phyloP scores from a whole-genome alignment of 1,140 invertebrate species.

The Drosophila busckii region DNA sequence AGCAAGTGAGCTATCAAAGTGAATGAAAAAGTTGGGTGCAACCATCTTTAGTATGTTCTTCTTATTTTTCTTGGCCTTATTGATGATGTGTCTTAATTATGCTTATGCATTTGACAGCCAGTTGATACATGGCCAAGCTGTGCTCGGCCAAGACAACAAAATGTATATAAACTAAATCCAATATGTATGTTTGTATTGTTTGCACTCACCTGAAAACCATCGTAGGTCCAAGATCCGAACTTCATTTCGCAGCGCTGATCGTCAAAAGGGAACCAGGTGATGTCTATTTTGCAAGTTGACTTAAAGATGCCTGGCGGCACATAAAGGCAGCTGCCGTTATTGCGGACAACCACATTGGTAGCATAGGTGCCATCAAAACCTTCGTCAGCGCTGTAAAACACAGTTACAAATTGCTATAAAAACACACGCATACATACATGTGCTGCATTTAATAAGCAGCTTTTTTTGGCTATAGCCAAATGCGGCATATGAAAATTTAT shows the following conservation, averaged over 20 bases:
- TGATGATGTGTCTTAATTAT: no score
- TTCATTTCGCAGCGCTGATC: conserved; percentile 94
- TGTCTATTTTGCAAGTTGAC: conserved; percentile 93
- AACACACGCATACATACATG: neutral
- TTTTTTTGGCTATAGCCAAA: conserved; percentile 28
- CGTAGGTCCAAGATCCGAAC: conserved; percentile 98
- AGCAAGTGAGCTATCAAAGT: no score
- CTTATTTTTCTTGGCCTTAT: no score
- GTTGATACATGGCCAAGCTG: conserved; percentile 2
- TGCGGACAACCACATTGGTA: conserved; percentile 96
- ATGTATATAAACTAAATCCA: neutral
- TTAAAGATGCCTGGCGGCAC: conserved; percentile 96
- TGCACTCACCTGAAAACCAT: conserved; percentile 90
- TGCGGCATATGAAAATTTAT: conserved; percentile 40
- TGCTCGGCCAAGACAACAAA: no score
- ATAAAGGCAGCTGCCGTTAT: conserved; percentile 96
- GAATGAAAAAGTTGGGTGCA: no score
- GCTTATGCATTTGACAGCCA: no score
- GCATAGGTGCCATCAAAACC: conserved; percentile 98
- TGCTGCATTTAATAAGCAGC: conserved; percentile 28
- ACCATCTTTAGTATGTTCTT: no score
- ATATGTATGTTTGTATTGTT: neutral
- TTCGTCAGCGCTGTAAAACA: conserved; percentile 86
- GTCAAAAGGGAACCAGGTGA: conserved; percentile 97
- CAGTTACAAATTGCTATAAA: conserved; percentile 4